These are phyloP conservation scores for Rhyacichthys aspro DNA, from an alignment of 2,797 vertebrate species.

Conservation along the genomic window DNA sequence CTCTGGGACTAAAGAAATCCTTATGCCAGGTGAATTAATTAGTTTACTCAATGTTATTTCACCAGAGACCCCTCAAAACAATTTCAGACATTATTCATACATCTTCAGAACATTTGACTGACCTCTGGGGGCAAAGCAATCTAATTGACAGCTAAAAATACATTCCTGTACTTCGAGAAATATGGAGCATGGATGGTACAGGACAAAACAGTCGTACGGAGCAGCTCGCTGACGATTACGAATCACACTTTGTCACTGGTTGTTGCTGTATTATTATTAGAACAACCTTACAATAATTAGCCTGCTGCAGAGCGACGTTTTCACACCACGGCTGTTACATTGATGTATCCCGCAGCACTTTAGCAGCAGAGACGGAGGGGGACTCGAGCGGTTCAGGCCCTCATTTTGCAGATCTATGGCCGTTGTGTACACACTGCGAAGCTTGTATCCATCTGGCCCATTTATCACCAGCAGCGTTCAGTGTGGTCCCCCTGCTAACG, in stretches of 20 bases:
- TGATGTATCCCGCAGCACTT: conserved; percentile 70
- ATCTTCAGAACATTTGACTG: conserved; percentile 66
- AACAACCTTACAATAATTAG: conserved; percentile 47
- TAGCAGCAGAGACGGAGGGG: conserved; percentile 35
- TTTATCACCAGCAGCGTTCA: conserved; percentile 62
- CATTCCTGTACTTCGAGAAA: conserved; percentile 44
- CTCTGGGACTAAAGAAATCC: conserved; percentile 60
- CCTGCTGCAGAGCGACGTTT: conserved; percentile 41
- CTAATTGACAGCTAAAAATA: conserved; percentile 81
- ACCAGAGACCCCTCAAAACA: conserved; percentile 76
- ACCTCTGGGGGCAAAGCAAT: conserved; percentile 73
- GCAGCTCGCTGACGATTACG: conserved; percentile 47
- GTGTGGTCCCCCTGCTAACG: conserved; percentile 58
- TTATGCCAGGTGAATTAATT: conserved; percentile 79
- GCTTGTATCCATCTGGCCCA: conserved; percentile 55
- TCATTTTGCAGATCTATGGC: conserved; percentile 59
- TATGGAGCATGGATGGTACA: conserved; percentile 66
- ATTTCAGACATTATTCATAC: conserved; percentile 72
- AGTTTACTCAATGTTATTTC: conserved; percentile 78
- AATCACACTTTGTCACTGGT: conserved; percentile 52
- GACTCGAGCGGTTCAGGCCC: conserved; percentile 38
- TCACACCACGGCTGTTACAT: conserved; percentile 59
- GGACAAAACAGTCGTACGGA: conserved; percentile 33
- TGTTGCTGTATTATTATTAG: conserved; percentile 47
- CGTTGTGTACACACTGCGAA: conserved; percentile 12